Conservation (phyloP, 2,113 vertebrate species). For the Corvus cornix region DNA sequence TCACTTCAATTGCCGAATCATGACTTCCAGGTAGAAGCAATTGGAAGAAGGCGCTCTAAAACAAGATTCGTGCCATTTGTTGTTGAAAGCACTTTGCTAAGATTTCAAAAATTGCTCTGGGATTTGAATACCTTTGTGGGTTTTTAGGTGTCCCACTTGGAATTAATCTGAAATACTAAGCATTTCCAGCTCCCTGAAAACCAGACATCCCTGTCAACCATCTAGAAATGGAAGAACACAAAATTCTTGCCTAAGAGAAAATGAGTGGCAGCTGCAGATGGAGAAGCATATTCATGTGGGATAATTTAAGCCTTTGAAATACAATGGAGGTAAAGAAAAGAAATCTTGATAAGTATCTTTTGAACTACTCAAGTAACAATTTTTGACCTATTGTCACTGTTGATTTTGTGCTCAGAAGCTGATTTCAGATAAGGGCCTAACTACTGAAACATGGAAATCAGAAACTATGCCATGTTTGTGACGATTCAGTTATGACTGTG, state of each 20-base stretch:
- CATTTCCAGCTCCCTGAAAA: neutral
- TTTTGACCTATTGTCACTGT: neutral
- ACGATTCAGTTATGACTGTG: neutral
- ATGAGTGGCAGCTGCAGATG: neutral
- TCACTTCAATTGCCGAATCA: slow-evolving; percentile 13
- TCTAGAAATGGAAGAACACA: neutral
- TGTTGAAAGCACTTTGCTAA: neutral
- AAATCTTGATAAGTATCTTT: neutral
- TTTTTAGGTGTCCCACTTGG: neutral
- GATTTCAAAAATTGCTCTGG: neutral
- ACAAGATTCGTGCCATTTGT: neutral
- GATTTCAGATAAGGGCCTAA: neutral
- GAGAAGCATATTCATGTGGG: neutral
- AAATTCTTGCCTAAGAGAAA: neutral
- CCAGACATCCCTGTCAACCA: neutral
- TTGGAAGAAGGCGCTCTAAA: neutral
- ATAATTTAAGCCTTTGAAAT: neutral
- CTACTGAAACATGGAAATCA: neutral
- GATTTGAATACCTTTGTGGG: neutral
- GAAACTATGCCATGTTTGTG: neutral
- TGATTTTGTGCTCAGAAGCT: neutral
- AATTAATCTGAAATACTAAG: neutral
- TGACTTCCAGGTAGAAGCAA: neutral
- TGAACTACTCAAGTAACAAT: neutral
- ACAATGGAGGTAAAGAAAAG: neutral